Evolutionary conservation across 2,113 vertebrate species (phyloP), one percentile per base, ranked within the genome.

Genomic region (Alectura lathami): DNA sequence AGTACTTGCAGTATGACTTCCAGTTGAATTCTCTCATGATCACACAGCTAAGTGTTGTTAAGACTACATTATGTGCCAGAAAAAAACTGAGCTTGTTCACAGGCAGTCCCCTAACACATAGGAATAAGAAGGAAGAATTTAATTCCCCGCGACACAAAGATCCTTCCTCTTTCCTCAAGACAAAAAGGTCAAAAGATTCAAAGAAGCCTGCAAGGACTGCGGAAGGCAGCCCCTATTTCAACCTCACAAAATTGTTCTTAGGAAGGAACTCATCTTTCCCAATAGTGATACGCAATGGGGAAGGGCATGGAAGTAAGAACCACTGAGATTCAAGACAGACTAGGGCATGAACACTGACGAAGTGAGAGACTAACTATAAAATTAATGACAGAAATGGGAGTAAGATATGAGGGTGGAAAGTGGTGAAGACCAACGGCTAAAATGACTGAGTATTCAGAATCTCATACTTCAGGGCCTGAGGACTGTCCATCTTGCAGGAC

Each of bases 191-290:
- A 72, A 79, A 88, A 89, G 57, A 64, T 24, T 21, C 57, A 67
- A 77, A 83, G 43, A 70, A 78, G 11, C 36, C 60, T 51, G 32
- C 32, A 81, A 91, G 42, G 64, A 86, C n/a, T 70, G 14, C 57
- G 50, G 70, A 86, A 81, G 53, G 20, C 21, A 88, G 64, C 15
- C 1, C 4, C 26, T 26, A 78, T 54, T 74, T 91, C 56, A 72
- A 7, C 18, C 24, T 53, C 18, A 21, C 27, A 13, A 92, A 88
- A 26, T 45, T 48, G 23, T 54, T 70, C 24, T 68, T 36, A 40
- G 75, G 79, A 76, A 79, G 75, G 43, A 93, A 79, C 10, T 83
- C 22, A n/a, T 78, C n/a, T 64, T 86, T 77, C 21, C 68, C n/a
- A 62, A 43, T 1, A 27, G 8, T 18, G 21, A 69, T 13, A 53